These are phyloP conservation scores for Leptopilina myrica DNA, from an alignment of 2,888 invertebrate genomes.

Conservation along the genomic window DNA sequence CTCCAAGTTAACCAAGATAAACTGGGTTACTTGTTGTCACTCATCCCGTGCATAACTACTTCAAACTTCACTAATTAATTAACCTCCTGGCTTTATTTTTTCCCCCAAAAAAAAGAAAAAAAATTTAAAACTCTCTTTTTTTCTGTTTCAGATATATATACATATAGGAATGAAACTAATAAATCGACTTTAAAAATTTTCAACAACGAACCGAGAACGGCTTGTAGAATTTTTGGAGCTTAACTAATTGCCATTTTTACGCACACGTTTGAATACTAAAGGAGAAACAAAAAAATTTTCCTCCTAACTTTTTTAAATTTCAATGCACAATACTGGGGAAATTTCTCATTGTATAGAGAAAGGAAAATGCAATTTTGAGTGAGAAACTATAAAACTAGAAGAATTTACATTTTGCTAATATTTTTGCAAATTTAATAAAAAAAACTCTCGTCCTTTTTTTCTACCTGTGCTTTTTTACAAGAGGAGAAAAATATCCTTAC, in stretches of 20 bases:
- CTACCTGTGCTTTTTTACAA: not conserved
- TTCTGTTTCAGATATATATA: constrained; percentile 21
- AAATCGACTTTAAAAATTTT: constrained; percentile 5
- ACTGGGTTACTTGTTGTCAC: constrained; percentile 20
- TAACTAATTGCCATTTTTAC: not conserved
- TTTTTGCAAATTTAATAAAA: not conserved
- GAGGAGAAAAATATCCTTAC: not conserved
- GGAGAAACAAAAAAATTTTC: no score
- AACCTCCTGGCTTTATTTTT: not conserved
- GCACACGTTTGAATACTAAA: not conserved
- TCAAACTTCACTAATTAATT: constrained; percentile 22
- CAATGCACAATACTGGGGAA: not conserved
- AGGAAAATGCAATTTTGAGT: no score
- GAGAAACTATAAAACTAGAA: not conserved
- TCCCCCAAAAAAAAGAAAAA: not conserved
- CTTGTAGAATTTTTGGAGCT: not conserved
- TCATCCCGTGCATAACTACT: not conserved
- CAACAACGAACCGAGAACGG: not conserved
- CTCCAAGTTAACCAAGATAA: not conserved
- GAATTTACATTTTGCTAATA: not conserved
- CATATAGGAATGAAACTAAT: not conserved
- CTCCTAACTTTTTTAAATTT: not conserved
- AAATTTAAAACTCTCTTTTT: not conserved
- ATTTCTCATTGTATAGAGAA: no score
- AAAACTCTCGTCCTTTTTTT: not conserved